Percentiles rank a stretch among this genome's conserved stretches.
Evolutionary conservation across 1,140 invertebrate genomes (phyloP).

Genomic region (Macrostomum lignano): DNA sequence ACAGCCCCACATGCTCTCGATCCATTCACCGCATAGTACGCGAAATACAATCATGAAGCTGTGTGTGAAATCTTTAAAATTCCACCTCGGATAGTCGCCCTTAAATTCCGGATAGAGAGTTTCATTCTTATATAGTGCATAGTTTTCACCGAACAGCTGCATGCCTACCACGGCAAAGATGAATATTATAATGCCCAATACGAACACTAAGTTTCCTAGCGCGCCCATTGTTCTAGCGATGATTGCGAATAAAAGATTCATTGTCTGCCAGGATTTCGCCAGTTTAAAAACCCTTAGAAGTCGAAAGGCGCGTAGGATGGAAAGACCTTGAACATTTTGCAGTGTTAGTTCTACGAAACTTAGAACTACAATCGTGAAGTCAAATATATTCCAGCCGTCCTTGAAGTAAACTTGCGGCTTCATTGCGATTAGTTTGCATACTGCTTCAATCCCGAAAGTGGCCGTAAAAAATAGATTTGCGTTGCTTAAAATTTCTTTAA

Average conservation of each 20-base stretch:
- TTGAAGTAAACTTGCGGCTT: constrained; percentile 88
- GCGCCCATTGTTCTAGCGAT: constrained; percentile 89
- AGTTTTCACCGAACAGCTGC: constrained; percentile 80
- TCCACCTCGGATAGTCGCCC: constrained; percentile 49
- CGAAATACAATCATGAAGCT: constrained; percentile 93
- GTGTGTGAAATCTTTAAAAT: constrained; percentile 87
- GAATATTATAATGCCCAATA: constrained; percentile 86
- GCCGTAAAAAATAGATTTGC: constrained; percentile 96
- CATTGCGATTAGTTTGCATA: constrained; percentile 72
- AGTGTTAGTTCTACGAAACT: constrained; percentile 68
- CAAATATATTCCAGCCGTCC: constrained; percentile 95
- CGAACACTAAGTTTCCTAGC: constrained; percentile 79
- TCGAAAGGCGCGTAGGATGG: constrained; percentile 79
- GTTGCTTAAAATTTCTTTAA: constrained; percentile 46
- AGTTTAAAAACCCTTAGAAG: constrained; percentile 97
- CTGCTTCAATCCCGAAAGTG: constrained; percentile 83
- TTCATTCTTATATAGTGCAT: constrained; percentile 28
- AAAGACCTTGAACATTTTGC: constrained; percentile 69
- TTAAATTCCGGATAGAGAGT: constrained; percentile 8
- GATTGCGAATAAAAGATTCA: constrained; percentile 85
- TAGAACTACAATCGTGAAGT: constrained; percentile 82
- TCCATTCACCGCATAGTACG: constrained; percentile 91
- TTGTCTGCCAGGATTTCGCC: constrained; percentile 89
- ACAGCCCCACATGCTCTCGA: constrained; percentile 92
- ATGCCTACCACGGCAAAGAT: constrained; percentile 94